Conservation (phyloP, 2,113 vertebrate species). For the Argyrosomus japonicus region DNA sequence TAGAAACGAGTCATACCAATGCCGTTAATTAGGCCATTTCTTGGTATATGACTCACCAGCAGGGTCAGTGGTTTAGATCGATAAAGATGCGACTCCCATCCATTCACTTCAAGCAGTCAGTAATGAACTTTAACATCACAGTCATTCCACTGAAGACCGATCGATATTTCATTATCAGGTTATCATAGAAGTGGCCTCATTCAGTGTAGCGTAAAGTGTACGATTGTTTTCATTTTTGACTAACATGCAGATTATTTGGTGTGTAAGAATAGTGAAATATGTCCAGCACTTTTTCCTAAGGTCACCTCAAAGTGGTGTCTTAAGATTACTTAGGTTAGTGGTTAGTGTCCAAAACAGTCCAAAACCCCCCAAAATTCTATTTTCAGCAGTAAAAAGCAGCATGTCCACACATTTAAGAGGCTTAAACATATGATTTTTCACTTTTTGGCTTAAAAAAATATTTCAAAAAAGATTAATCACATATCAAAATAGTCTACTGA, state of each 20-base stretch:
- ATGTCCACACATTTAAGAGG: too few relatives aligned
- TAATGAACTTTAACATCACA: neutral
- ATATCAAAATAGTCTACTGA: too few relatives aligned
- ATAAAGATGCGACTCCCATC: neutral
- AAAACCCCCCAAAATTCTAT: too few relatives aligned
- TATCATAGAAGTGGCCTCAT: too few relatives aligned
- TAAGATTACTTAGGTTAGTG: too few relatives aligned
- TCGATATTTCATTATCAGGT: slow-evolving; percentile 6
- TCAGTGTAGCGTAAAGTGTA: too few relatives aligned
- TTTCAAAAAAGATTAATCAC: too few relatives aligned
- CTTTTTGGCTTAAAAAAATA: too few relatives aligned
- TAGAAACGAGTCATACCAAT: neutral
- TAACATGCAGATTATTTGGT: neutral
- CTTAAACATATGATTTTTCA: neutral
- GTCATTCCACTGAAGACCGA: neutral
- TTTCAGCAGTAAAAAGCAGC: too few relatives aligned
- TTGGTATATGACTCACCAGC: neutral
- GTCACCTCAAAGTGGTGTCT: too few relatives aligned
- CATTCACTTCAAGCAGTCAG: neutral
- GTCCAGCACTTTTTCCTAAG: neutral
- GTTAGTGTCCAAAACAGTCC: too few relatives aligned
- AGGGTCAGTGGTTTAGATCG: neutral
- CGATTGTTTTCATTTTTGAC: neutral
- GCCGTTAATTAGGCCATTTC: neutral
- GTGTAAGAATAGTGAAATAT: neutral